Conservation (phyloP, 1,140 invertebrate genomes). For the Diorhabda elongata region DNA sequence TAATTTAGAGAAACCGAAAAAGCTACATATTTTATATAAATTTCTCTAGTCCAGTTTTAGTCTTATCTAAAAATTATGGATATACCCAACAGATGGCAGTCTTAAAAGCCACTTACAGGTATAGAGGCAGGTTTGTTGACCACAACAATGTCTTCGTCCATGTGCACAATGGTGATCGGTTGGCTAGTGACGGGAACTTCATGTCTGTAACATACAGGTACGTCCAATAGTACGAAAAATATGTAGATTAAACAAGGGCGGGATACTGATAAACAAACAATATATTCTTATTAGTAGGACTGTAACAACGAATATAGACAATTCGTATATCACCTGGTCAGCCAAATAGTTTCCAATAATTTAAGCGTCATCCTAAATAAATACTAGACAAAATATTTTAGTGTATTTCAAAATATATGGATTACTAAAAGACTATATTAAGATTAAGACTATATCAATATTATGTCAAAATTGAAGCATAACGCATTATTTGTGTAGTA, state of each 20-base stretch:
- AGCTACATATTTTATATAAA: no score
- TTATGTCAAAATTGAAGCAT: no score
- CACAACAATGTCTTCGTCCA: conserved; percentile 97
- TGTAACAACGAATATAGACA: no score
- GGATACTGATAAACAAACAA: background rate
- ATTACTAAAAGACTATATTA: no score
- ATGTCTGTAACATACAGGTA: conserved; percentile 73
- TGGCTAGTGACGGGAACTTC: conserved; percentile 94
- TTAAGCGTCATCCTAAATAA: no score
- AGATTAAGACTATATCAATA: no score
- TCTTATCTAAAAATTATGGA: conserved; percentile 4
- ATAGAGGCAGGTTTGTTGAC: conserved; percentile 99
- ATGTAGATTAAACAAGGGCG: conserved; percentile 9
- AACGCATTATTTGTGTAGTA: no score
- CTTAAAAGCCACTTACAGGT: conserved; percentile 82
- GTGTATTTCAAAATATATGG: no score
- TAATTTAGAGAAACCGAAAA: no score
- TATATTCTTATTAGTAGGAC: background rate
- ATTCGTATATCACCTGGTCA: no score
- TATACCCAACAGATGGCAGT: conserved; percentile 56
- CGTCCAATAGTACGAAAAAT: conserved; percentile 25
- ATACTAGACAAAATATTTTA: no score
- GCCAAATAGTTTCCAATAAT: no score
- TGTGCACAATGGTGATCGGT: conserved; percentile 91
- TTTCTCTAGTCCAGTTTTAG: background rate